A percentile compares a stretch with the other conserved stretches of the same genome.
Evolutionary conservation across 2,888 invertebrate genomes (phyloP).

Genomic region (Camptogramma bilineatum): DNA sequence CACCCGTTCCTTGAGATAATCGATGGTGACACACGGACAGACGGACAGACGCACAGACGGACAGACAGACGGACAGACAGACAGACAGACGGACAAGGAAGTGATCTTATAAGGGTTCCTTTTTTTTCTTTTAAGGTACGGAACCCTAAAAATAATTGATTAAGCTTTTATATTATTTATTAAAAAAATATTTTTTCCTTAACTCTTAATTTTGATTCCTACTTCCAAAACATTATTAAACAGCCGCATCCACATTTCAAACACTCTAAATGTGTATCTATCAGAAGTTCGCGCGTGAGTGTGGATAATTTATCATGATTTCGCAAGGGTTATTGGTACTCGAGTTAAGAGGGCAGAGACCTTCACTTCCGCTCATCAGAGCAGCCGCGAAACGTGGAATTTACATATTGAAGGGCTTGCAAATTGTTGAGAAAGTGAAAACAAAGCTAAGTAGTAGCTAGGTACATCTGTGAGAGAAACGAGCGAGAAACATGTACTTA

Average conservation of each 20-base stretch:
- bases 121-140: no score
- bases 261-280: constrained; percentile 57
- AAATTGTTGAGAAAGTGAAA: constrained; percentile 65
- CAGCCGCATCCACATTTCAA: constrained; percentile 51
- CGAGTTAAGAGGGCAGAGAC: constrained; percentile 70
- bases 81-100: no score
- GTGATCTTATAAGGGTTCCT: no score
- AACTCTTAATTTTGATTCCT: no score
- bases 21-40: no score
- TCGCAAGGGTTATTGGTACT: constrained; percentile 79
- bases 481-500: not conserved
- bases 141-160: no score
- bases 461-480: constrained; percentile 1
- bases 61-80: no score
- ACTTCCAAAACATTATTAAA: not conserved
- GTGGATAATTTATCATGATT: constrained; percentile 85
- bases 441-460: constrained; percentile 31
- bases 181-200: no score
- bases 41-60: no score
- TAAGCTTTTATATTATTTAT: no score
- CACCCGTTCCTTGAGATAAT: no score
- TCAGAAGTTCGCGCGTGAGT: constrained; percentile 72
- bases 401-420: constrained; percentile 71
- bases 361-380: constrained; percentile 49
- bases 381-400: constrained; percentile 64